Conservation (phyloP, 2,113 vertebrate genomes). For the Pogonocichla stellata region DNA sequence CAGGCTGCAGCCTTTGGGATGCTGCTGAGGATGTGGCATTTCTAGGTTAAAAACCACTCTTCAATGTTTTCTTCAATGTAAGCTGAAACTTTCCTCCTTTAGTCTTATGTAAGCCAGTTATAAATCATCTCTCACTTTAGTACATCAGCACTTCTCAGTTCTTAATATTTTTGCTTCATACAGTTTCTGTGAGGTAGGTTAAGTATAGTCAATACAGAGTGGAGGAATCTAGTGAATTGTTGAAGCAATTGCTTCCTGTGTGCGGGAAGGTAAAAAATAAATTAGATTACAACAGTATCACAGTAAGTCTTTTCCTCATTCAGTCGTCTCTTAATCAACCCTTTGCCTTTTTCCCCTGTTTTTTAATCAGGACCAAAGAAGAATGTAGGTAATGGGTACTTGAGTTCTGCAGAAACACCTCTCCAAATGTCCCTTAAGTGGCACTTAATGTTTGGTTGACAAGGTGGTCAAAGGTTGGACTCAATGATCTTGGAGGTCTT, state of each 20-base stretch:
- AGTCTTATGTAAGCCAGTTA: not conserved
- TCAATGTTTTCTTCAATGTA: not conserved
- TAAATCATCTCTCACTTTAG: not conserved
- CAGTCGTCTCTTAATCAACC: not conserved
- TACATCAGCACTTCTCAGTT: not conserved
- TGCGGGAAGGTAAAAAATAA: not conserved
- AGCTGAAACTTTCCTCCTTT: not conserved
- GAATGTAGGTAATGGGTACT: not conserved
- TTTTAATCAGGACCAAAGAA: not conserved
- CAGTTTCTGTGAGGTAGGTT: not conserved
- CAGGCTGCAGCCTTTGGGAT: not conserved
- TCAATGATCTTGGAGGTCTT: not conserved
- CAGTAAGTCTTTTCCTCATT: not conserved
- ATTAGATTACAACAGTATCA: not conserved
- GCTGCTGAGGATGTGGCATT: rapidly evolving
- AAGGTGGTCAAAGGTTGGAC: not conserved
- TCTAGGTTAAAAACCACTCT: not conserved
- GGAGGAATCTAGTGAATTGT: not conserved
- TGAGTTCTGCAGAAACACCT: not conserved
- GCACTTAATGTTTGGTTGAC: not conserved
- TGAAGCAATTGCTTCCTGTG: not conserved
- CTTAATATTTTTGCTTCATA: not conserved
- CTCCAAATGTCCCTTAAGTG: not conserved
- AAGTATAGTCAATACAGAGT: not conserved
- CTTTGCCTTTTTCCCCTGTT: not conserved